Percentiles rank a stretch among this genome's conserved stretches.
These are phyloP conservation scores for Ferrisia virgata DNA, from an alignment of 2,888 invertebrate genomes.

Conservation along the genomic window DNA sequence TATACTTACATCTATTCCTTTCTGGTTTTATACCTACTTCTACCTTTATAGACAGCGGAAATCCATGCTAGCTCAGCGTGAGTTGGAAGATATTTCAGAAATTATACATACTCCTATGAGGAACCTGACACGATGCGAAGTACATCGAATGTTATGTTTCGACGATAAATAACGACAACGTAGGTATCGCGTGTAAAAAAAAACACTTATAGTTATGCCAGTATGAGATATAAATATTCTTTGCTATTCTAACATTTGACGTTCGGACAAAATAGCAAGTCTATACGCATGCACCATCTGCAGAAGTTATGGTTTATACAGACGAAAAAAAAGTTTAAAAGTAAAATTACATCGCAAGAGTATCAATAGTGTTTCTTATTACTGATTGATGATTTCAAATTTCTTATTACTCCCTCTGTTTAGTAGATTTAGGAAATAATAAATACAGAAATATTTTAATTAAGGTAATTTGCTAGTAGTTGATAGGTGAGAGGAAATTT, in stretches of 20 bases:
- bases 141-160: neutral
- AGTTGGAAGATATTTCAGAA: neutral
- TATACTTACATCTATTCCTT: slow-evolving; percentile 6
- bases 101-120: neutral
- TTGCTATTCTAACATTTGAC: neutral
- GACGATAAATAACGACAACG: neutral
- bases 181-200: neutral
- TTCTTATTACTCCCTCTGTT: too few species aligned
- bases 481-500: too few species aligned
- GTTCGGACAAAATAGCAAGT: too few species aligned
- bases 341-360: too few species aligned
- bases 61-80: neutral
- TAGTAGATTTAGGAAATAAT: too few species aligned
- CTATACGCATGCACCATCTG: too few species aligned
- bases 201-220: neutral
- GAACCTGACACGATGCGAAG: neutral
- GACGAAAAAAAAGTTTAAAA: too few species aligned
- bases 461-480: too few species aligned
- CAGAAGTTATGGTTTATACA: too few species aligned
- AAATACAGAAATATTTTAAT: too few species aligned
- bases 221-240: neutral
- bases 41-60: slow-evolving; percentile 8
- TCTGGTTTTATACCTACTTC: neutral
- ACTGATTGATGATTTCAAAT: too few species aligned
- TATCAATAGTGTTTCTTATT: too few species aligned